Evolutionary conservation across 2,113 vertebrate genomes (phyloP).

Genomic region (Collichthys lucidus): DNA sequence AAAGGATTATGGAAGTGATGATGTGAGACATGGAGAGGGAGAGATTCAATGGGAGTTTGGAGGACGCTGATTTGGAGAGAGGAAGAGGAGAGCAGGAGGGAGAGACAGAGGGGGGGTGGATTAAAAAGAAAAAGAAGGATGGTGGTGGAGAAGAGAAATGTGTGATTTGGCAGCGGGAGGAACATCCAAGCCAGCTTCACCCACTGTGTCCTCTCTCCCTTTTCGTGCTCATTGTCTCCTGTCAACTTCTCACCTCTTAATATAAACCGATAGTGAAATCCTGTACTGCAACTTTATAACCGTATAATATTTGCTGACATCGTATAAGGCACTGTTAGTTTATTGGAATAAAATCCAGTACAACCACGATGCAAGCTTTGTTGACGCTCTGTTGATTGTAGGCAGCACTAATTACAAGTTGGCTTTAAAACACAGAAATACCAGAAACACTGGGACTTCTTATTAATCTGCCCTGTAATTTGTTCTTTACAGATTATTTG

Average conservation of each 20-base stretch:
- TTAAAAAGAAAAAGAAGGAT: slow-evolving; percentile 40
- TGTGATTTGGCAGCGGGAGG: slow-evolving; percentile 46
- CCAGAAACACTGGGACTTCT: too few species aligned
- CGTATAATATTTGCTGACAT: not conserved
- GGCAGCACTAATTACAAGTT: not conserved
- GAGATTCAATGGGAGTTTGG: not conserved
- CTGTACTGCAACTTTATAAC: not conserved
- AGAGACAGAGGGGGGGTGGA: slow-evolving; percentile 19
- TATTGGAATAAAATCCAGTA: not conserved
- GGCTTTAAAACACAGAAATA: too few species aligned
- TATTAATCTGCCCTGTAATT: too few species aligned
- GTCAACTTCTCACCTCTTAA: slow-evolving; percentile 46
- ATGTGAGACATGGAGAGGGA: not conserved
- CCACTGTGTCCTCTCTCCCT: slow-evolving; percentile 41
- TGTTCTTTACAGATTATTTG: too few species aligned
- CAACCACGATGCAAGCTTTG: not conserved
- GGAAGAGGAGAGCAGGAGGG: slow-evolving; percentile 22
- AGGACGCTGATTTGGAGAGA: slow-evolving; percentile 16
- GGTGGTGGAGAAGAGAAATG: slow-evolving; percentile 45
- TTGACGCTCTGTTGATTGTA: not conserved
- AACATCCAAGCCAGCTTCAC: slow-evolving; percentile 34
- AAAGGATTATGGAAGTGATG: slow-evolving; percentile 9
- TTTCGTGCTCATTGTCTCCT: slow-evolving; percentile 22
- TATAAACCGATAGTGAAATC: slow-evolving; percentile 28
- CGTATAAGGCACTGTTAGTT: not conserved